Base-by-base conservation (phyloP, 2,797 vertebrate genomes). In the Rhynchonycteris naso region DNA sequence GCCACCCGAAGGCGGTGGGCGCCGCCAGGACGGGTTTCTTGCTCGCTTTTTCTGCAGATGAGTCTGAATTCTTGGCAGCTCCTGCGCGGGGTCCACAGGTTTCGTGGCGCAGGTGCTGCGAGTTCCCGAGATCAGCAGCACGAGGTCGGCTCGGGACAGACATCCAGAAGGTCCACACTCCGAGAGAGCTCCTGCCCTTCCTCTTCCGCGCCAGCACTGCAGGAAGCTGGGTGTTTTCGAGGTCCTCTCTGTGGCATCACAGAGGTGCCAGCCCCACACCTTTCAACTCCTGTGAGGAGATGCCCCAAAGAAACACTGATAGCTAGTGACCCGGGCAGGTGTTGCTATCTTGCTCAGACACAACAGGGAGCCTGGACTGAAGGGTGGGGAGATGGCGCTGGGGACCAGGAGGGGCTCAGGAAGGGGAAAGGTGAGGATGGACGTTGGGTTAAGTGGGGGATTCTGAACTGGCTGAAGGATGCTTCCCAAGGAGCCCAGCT, bases 221-320 rank as follows among this genome's bases (percentile, higher is more conserved):
- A 10, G 35, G 4, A 5, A 2, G 26, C 72, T 65, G 83, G 43
- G 18, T 50, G 10, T 9, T 33, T 58, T 21, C 30, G 21, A 52
- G 59, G 74, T 19, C 22, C n/a, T 12, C 0, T 61, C 54, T 5
- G 3, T 9, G 7, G 33, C 59, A n/a, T 30, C 33, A 14, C 9
- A 0, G 6, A 11, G 38, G 52, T 52, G 56, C 85, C 82, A 50
- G 66, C n/a, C 33, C 65, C 58, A 7, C 35, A 65, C 9, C 58
- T 21, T 43, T 56, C 54, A 58, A 0, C 2, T 18, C 4, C 28
- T 3, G 2, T 33, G 0, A 0, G 15, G 50, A 43, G 80, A 43
- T 1, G 0, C 52, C 22, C 4, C 24, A 4, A 79, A 50, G 26
- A 35, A 38, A 50, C 43, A 5, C 2, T 1, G 14, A 4, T 4